phyloP scores from a whole-genome alignment of 2,888 invertebrate genomes.

The Escarpia spicata region DNA sequence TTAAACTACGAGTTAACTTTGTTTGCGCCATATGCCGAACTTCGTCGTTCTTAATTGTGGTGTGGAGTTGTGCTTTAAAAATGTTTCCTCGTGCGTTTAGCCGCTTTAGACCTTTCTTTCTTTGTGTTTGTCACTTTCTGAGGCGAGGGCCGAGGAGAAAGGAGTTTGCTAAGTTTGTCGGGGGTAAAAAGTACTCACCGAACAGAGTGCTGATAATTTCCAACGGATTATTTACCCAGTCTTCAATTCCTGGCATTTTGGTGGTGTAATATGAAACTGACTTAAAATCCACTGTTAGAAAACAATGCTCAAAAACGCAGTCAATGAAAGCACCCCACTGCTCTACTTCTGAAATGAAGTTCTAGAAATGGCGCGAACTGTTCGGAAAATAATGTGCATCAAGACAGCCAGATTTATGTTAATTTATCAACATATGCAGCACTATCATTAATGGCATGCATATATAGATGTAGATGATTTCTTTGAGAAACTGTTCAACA shows the following conservation, averaged over 20 bases:
- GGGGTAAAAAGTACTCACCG: constrained; percentile 27
- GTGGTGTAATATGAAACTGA: constrained; percentile 3
- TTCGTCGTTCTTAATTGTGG: too few relatives aligned
- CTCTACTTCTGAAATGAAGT: background rate
- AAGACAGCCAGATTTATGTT: background rate
- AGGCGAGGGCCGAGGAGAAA: too few relatives aligned
- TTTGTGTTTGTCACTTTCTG: too few relatives aligned
- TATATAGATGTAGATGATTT: background rate
- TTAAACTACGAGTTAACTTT: too few relatives aligned
- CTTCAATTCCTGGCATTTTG: constrained; percentile 38
- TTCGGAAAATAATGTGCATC: background rate
- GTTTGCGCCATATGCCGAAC: too few relatives aligned
- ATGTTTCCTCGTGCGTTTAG: background rate
- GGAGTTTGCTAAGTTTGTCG: background rate
- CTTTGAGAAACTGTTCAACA: background rate
- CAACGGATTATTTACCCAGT: constrained; percentile 37
- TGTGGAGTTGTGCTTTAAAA: background rate
- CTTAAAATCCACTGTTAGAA: background rate
- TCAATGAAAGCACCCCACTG: background rate
- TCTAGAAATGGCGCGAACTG: background rate
- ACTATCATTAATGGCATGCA: background rate
- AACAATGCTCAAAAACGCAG: background rate
- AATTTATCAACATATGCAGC: background rate
- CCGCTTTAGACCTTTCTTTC: too few relatives aligned
- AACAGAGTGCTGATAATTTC: constrained; percentile 33